Conservation (phyloP, 2,888 invertebrate species). For the Steinernema hermaphroditum region DNA sequence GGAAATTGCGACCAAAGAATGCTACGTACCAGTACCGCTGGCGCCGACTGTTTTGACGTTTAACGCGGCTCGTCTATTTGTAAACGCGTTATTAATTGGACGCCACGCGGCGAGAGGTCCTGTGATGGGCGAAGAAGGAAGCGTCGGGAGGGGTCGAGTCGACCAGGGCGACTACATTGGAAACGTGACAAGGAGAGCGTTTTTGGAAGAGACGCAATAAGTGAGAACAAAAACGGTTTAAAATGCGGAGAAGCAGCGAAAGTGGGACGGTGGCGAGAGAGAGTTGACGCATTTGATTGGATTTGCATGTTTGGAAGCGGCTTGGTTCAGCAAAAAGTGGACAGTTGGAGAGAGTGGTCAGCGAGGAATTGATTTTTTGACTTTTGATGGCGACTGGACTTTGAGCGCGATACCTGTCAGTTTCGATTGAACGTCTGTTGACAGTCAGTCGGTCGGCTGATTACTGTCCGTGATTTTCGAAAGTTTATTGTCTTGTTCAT, state of each 20-base stretch:
- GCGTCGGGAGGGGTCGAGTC: background rate
- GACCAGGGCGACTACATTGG: background rate
- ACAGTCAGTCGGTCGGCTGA: no score
- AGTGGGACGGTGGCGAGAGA: background rate
- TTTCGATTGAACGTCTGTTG: no score
- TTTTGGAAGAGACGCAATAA: background rate
- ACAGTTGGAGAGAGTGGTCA: no score
- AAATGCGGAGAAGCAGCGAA: background rate
- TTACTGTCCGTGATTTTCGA: no score
- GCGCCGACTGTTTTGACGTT: background rate
- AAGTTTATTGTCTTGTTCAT: no score
- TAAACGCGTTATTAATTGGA: background rate
- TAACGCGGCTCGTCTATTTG: background rate
- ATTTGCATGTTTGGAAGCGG: no score
- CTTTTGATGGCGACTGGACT: no score
- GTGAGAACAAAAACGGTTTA: background rate
- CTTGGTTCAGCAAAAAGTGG: no score
- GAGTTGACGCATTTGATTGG: no score
- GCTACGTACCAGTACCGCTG: background rate
- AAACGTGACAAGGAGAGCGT: background rate
- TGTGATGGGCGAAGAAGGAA: background rate
- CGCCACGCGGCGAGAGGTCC: background rate
- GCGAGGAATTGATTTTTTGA: no score
- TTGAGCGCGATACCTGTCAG: no score
- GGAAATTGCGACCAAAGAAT: slow-evolving; percentile 9